phyloP scores from a whole-genome alignment of 2,797 vertebrate species.

The Babyrousa celebensis region DNA sequence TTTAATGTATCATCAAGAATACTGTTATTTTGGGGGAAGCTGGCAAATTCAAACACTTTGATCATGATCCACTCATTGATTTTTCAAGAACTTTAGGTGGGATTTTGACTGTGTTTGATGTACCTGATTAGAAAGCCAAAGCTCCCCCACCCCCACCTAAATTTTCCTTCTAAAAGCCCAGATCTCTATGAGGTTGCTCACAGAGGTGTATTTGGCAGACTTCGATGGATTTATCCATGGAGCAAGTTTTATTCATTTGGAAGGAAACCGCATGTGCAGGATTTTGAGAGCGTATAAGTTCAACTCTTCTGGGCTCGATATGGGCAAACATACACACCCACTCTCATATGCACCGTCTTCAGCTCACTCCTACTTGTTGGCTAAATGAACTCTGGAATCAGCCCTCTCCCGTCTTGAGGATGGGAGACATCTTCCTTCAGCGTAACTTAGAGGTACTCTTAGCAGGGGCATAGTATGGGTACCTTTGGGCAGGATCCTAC shows the following conservation, averaged over 20 bases:
- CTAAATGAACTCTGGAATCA: neutral
- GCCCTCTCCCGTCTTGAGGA: no score
- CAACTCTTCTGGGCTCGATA: neutral
- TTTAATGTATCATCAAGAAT: conserved; percentile 70
- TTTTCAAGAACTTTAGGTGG: conserved; percentile 86
- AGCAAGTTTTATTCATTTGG: neutral
- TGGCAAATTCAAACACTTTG: conserved; percentile 87
- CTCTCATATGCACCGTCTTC: neutral
- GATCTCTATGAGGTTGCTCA: neutral
- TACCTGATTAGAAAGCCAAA: conserved; percentile 87
- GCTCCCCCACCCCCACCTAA: conserved; percentile 76
- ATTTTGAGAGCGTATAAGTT: neutral
- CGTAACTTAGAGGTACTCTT: no score
- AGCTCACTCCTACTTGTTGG: neutral
- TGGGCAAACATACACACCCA: rapidly evolving
- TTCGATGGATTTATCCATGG: neutral
- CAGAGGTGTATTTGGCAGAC: neutral
- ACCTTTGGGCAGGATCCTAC: rapidly evolving
- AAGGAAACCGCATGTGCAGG: neutral
- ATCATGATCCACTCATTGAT: conserved; percentile 86
- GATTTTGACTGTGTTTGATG: conserved; percentile 87
- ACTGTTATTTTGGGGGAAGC: conserved; percentile 80
- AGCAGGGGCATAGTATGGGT: rapidly evolving
- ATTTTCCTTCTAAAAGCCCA: conserved; percentile 22
- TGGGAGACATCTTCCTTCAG: neutral